These are phyloP conservation scores for Amphipyra tragopoginis DNA, from an alignment of 2,888 invertebrate species.

Conservation along the genomic window DNA sequence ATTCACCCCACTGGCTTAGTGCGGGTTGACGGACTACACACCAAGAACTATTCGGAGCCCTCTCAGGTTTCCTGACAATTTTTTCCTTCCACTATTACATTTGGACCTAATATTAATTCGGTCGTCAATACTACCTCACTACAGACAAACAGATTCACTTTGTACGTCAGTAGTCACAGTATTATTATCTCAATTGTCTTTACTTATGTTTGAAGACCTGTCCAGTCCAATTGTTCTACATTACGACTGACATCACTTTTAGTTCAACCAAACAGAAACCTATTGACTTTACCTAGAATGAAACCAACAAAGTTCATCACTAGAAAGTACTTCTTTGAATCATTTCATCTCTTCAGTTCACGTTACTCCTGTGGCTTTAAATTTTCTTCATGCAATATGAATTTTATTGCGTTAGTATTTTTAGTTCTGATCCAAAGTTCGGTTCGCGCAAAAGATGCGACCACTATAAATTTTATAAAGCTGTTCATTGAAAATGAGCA, in stretches of 20 bases:
- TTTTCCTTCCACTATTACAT: not conserved
- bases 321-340: not conserved
- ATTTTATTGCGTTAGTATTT: constrained; percentile 10
- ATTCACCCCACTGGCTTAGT: too few species aligned
- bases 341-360: not conserved
- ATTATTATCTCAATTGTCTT: constrained; percentile 35
- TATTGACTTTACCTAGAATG: constrained; percentile 23
- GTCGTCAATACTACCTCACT: too few species aligned
- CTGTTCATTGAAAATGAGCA: constrained; percentile 71
- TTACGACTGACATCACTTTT: constrained; percentile 36
- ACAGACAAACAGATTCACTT: constrained; percentile 13
- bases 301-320: not conserved
- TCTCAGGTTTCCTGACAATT: too few species aligned
- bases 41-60: too few species aligned
- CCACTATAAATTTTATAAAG: constrained; percentile 64
- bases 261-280: constrained; percentile 14
- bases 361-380: not conserved
- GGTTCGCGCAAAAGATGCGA: constrained; percentile 42
- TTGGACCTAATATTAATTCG: too few species aligned
- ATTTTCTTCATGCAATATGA: constrained; percentile 20
- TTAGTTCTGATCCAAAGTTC: constrained; percentile 16
- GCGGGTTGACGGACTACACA: too few species aligned
- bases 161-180: not conserved
- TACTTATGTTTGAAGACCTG: constrained; percentile 34
- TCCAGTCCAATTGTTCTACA: constrained; percentile 25